These are phyloP conservation scores for Drosophila setosimentum DNA, from an alignment of 2,888 invertebrate species.

Conservation along the genomic window DNA sequence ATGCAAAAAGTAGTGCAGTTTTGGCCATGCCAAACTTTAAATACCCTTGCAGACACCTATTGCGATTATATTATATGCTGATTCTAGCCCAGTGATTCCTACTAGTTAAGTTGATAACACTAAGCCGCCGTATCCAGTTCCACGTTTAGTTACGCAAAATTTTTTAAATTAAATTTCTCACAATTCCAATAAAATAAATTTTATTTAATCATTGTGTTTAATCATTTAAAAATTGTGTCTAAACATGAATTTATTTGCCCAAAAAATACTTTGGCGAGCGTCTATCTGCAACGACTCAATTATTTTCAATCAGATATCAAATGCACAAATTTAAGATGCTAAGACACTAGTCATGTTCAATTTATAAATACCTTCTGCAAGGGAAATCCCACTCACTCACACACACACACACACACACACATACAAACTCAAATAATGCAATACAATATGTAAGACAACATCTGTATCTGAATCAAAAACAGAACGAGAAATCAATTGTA, in stretches of 20 bases:
- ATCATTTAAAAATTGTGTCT: neutral
- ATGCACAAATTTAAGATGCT: neutral
- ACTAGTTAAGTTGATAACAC: neutral
- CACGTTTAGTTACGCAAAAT: neutral
- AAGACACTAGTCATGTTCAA: neutral
- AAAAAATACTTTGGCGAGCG: neutral
- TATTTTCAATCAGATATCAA: neutral
- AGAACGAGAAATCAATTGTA: slow-evolving; percentile 12
- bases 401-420: neutral
- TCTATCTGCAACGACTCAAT: neutral
- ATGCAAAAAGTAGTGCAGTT: neutral
- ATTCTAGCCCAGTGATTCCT: slow-evolving; percentile 2
- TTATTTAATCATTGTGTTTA: neutral
- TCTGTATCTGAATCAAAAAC: slow-evolving; percentile 13
- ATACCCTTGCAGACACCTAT: slow-evolving; percentile 22
- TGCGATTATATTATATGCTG: neutral
- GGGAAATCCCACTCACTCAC: slow-evolving; percentile 6
- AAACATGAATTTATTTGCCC: neutral
- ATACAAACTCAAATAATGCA: neutral
- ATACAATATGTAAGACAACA: slow-evolving; percentile 14
- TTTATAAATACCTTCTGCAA: slow-evolving; percentile 1
- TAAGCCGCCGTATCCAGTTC: neutral
- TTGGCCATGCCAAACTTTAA: slow-evolving; percentile 10
- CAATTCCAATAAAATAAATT: neutral
- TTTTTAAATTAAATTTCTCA: neutral